A percentile compares a stretch with the other conserved stretches of the same genome.
phyloP scores from a whole-genome alignment of 2,888 invertebrate genomes.

The Oegoconia quadripuncta region DNA sequence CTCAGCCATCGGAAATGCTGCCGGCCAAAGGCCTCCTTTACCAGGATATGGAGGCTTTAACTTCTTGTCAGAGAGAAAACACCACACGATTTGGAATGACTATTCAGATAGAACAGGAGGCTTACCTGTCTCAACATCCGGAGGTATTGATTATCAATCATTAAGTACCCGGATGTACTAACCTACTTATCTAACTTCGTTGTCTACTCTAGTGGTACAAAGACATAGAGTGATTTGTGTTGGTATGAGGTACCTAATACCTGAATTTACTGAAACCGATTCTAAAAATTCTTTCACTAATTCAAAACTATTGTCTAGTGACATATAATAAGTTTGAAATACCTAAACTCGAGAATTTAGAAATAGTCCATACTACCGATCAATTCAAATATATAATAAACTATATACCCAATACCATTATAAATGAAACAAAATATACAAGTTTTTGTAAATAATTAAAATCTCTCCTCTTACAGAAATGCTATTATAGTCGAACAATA shows the following conservation, averaged over 20 bases:
- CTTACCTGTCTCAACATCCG: slow-evolving; percentile 53
- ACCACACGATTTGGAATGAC: slow-evolving; percentile 41
- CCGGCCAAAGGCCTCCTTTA: slow-evolving; percentile 47
- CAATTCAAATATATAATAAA: too few species aligned
- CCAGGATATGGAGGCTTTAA: slow-evolving; percentile 44
- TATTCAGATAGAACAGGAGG: slow-evolving; percentile 58
- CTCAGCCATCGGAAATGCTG: slow-evolving; percentile 30
- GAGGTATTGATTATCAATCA: slow-evolving; percentile 39
- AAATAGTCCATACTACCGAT: too few species aligned
- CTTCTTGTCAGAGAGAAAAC: slow-evolving; percentile 47
- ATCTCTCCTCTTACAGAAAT: too few species aligned
- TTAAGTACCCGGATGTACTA: neutral
- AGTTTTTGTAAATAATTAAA: too few species aligned
- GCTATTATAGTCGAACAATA: too few species aligned
- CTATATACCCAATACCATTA: too few species aligned
- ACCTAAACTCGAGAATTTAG: too few species aligned
- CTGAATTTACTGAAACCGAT: too few species aligned
- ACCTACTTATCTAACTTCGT: neutral
- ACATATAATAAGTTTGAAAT: too few species aligned
- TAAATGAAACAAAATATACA: too few species aligned
- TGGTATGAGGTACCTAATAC: neutral
- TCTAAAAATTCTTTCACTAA: too few species aligned
- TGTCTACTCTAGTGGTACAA: neutral
- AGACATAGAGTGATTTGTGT: neutral
- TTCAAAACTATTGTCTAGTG: too few species aligned